A percentile compares a stretch with the other conserved stretches of the same genome.
Evolutionary conservation across 2,888 invertebrate genomes (phyloP).

Genomic region (Hirtodrosophila duncani): DNA sequence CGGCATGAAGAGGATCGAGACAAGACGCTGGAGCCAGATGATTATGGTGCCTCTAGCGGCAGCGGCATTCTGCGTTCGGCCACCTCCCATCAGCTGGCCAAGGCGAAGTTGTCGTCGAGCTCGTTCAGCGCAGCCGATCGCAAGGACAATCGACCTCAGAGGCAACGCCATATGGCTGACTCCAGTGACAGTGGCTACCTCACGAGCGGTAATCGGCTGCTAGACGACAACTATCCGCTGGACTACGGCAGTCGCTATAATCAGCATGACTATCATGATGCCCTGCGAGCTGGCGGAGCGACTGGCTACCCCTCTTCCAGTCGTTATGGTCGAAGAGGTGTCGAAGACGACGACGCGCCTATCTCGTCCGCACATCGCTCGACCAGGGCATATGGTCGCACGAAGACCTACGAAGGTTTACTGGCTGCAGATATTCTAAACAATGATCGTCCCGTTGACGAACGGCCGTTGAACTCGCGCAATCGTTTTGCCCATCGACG

Average conservation of each 20-base stretch:
- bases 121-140: conserved; percentile 79
- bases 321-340: conserved; percentile 62
- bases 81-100: conserved; percentile 84
- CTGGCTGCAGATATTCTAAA: conserved; percentile 27
- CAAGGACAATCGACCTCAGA: conserved; percentile 74
- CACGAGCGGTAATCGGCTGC: conserved; percentile 56
- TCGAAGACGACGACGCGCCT: conserved; percentile 46
- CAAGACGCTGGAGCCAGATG: conserved; percentile 84
- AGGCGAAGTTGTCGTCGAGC: conserved; percentile 80
- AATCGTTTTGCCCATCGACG: conserved; percentile 73
- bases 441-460: conserved; percentile 33
- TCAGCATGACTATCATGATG: conserved; percentile 73
- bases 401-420: conserved; percentile 55
- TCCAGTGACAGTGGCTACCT: conserved; percentile 75
- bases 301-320: conserved; percentile 58
- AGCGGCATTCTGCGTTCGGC: conserved; percentile 83
- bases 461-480: conserved; percentile 44
- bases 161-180: conserved; percentile 72
- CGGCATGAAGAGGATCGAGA: conserved; percentile 81
- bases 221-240: conserved; percentile 74
- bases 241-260: conserved; percentile 72
- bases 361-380: conserved; percentile 23
- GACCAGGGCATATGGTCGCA: conserved; percentile 67
- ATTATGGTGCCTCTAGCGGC: conserved; percentile 74
- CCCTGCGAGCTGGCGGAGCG: conserved; percentile 63